A percentile compares a stretch with the other conserved stretches of the same genome.
phyloP scores from a whole-genome alignment of 92 coral and sea anemone genomes.

The Bergia sp. region DNA sequence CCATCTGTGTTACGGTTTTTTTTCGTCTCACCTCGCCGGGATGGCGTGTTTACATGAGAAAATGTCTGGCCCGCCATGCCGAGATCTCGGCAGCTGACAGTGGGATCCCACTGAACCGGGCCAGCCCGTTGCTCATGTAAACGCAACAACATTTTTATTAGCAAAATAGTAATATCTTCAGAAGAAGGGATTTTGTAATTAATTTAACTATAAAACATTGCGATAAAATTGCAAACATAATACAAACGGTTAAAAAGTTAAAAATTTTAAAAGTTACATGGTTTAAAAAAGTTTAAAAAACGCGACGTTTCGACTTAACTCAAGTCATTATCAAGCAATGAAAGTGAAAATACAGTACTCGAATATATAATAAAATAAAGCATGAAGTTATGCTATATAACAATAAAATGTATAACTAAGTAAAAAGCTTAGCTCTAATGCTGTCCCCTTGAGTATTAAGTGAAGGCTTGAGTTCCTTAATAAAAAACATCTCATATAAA shows the following conservation, averaged over 20 bases:
- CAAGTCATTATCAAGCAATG: slow-evolving; percentile 32
- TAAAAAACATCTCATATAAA: slow-evolving; percentile 22
- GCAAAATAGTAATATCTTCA: too few relatives aligned
- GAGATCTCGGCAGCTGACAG: too few relatives aligned
- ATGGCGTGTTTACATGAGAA: too few relatives aligned
- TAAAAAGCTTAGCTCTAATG: slow-evolving; percentile 24
- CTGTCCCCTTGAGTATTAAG: slow-evolving; percentile 30
- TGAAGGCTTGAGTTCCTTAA: slow-evolving; percentile 27
- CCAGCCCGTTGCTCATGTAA: too few relatives aligned
- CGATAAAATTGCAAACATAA: too few relatives aligned
- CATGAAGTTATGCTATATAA: slow-evolving; percentile 9
- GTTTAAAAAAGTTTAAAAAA: slow-evolving; percentile 1
- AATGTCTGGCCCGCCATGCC: too few relatives aligned
- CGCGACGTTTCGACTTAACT: slow-evolving; percentile 34
- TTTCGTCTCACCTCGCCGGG: too few relatives aligned
- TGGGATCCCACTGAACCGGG: too few relatives aligned
- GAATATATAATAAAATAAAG: not conserved
- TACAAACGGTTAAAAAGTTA: too few relatives aligned
- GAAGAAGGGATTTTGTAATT: too few relatives aligned
- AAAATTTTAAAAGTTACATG: slow-evolving; percentile 13
- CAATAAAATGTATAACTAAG: slow-evolving; percentile 3
- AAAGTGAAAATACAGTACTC: slow-evolving; percentile 2
- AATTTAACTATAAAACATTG: too few relatives aligned
- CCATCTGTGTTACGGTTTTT: not conserved
- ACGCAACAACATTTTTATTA: too few relatives aligned